Percentiles rank a stretch among this genome's conserved stretches.
These are phyloP conservation scores for Penaeus vannamei DNA, from an alignment of 1,140 invertebrate species.

Conservation along the genomic window DNA sequence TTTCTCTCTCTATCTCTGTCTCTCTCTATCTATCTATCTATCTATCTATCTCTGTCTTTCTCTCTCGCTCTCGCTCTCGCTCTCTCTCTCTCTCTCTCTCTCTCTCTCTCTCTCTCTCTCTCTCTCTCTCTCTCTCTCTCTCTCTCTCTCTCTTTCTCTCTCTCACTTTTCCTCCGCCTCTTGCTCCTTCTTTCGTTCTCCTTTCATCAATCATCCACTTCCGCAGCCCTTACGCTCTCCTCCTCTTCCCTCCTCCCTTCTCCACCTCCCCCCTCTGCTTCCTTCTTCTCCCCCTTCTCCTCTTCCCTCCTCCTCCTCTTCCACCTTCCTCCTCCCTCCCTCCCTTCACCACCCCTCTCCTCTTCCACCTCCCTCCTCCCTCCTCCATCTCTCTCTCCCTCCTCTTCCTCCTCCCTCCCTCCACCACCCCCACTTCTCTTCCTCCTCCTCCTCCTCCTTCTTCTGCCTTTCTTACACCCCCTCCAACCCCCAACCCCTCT, in stretches of 20 bases:
- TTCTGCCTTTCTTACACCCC: neutral
- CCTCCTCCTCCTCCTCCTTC: neutral
- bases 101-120: neutral
- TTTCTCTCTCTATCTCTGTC: neutral
- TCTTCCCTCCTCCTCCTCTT: neutral
- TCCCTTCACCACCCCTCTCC: neutral
- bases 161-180: neutral
- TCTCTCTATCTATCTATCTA: neutral
- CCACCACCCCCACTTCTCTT: neutral
- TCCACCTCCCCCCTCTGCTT: neutral
- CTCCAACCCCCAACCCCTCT: neutral
- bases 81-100: neutral
- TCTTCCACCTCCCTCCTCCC: neutral
- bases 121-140: neutral
- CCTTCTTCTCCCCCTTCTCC: neutral
- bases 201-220: neutral
- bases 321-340: neutral
- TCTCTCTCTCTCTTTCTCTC: neutral
- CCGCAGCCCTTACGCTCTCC: neutral
- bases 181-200: neutral
- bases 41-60: constrained; percentile 26
- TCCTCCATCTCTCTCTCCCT: neutral
- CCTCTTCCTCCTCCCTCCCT: neutral
- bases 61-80: neutral
- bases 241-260: neutral